Evolutionary conservation across 2,888 invertebrate genomes (phyloP).

Genomic region (Acrobasis consociella): DNA sequence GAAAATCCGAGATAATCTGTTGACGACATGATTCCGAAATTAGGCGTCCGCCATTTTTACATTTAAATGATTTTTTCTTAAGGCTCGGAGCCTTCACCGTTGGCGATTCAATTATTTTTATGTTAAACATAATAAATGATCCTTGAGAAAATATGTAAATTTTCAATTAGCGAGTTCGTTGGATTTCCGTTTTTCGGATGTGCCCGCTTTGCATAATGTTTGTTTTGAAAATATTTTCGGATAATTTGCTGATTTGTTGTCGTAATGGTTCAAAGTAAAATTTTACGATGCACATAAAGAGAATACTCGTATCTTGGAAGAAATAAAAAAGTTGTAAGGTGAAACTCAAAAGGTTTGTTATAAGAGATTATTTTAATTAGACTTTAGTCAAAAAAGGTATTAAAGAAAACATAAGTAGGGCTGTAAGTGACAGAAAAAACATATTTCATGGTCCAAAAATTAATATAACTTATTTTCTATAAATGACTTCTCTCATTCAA

Average conservation of each 20-base stretch:
- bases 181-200: slow-evolving; percentile 14
- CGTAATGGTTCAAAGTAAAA: not conserved
- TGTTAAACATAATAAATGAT: slow-evolving; percentile 25
- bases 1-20: slow-evolving; percentile 71
- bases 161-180: slow-evolving; percentile 24
- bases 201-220: slow-evolving; percentile 19
- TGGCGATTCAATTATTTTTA: slow-evolving; percentile 24
- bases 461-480: too few species aligned
- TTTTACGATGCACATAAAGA: not conserved
- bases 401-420: too few species aligned
- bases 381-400: too few species aligned
- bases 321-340: too few species aligned
- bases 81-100: slow-evolving; percentile 24
- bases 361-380: too few species aligned
- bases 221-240: slow-evolving; percentile 12
- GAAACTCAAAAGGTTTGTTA: too few species aligned
- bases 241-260: slow-evolving; percentile 12
- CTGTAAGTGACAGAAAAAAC: too few species aligned
- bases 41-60: slow-evolving; percentile 59
- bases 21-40: slow-evolving; percentile 69
- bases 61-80: slow-evolving; percentile 54
- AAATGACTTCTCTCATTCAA: too few species aligned
- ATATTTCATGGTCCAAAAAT: too few species aligned
- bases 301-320: too few species aligned
- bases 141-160: slow-evolving; percentile 24